Evolutionary conservation across 2,113 vertebrate genomes (phyloP).

Genomic region (Nymphicus hollandicus): DNA sequence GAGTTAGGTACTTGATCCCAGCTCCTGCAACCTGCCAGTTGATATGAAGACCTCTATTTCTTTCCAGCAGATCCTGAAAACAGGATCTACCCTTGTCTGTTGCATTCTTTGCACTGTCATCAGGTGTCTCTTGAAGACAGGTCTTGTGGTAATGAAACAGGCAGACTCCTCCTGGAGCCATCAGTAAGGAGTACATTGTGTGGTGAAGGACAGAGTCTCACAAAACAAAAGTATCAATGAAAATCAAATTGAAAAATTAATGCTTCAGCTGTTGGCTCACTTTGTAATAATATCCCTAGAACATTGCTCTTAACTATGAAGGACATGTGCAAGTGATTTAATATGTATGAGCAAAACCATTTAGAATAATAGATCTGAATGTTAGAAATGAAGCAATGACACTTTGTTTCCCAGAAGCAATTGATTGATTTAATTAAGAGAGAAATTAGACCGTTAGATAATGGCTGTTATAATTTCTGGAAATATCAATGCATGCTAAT

Average conservation of each 20-base stretch:
- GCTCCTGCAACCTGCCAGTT: background rate
- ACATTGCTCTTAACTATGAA: background rate
- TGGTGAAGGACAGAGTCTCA: background rate
- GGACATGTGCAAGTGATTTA: conserved; percentile 16
- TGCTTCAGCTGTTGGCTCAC: background rate
- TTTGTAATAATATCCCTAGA: background rate
- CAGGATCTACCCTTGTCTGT: background rate
- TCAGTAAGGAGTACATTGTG: rapidly evolving
- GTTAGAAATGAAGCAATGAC: conserved; percentile 18
- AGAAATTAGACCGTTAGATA: background rate
- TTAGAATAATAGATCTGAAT: background rate
- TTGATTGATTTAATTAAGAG: conserved; percentile 27
- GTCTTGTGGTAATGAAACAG: background rate
- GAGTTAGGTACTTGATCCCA: background rate
- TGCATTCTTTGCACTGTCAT: background rate
- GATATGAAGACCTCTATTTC: background rate
- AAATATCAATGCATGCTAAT: background rate
- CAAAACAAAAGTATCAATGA: background rate
- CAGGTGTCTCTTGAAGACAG: background rate
- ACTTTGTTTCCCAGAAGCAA: conserved; percentile 27
- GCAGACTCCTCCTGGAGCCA: background rate
- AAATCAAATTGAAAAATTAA: background rate
- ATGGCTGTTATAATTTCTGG: background rate
- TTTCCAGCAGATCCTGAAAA: background rate
- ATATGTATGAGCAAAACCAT: background rate